A percentile compares a stretch with the other conserved stretches of the same genome.
Conservation (phyloP, 1,140 invertebrate species). For the Patella vulgata region DNA sequence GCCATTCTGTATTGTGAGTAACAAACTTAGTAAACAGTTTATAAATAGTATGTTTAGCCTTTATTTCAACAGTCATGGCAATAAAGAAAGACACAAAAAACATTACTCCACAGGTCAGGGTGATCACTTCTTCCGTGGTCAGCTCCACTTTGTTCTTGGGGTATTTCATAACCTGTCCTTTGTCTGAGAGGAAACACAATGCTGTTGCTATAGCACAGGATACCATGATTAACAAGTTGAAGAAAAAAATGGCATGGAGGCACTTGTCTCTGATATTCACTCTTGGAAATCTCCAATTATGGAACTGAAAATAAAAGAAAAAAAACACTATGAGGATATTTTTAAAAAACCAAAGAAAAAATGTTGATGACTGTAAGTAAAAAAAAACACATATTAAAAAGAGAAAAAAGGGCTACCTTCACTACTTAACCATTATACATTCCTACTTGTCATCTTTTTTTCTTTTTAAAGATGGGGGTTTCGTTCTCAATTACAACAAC, state of each 20-base stretch:
- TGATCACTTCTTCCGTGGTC: conserved; percentile 69
- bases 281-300: conserved; percentile 67
- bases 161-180: conserved; percentile 56
- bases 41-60: conserved; percentile 70
- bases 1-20: conserved; percentile 70
- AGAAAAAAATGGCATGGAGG: conserved; percentile 68
- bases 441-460: too few species aligned
- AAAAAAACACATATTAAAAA: too few species aligned
- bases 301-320: conserved; percentile 60
- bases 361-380: too few species aligned
- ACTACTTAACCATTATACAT: neutral
- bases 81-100: conserved; percentile 73
- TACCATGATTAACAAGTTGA: conserved; percentile 69
- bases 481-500: conserved; percentile 2
- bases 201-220: conserved; percentile 69
- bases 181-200: conserved; percentile 70
- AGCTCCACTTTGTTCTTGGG: conserved; percentile 65
- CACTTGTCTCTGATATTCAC: conserved; percentile 69
- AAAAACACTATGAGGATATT: neutral
- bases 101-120: conserved; percentile 69
- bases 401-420: neutral
- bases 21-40: conserved; percentile 68
- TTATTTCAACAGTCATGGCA: conserved; percentile 72
- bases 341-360: too few species aligned
- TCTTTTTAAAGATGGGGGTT: neutral